phyloP scores from a whole-genome alignment of 1,140 invertebrate species.

The Philopotamus ludificatus region DNA sequence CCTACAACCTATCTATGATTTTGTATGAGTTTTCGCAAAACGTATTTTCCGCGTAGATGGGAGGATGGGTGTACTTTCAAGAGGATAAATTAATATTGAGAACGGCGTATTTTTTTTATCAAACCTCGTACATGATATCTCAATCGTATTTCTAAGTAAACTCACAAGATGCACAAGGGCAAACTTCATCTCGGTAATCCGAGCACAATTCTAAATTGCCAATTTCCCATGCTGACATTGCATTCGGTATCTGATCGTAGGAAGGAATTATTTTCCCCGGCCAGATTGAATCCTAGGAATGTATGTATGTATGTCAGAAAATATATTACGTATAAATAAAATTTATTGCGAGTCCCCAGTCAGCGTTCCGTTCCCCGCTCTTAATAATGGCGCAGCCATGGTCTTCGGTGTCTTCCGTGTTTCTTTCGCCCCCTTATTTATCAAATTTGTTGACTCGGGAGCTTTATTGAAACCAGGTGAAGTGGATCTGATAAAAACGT shows the following conservation, averaged over 20 bases:
- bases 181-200: slow-evolving; percentile 6
- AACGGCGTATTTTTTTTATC: not conserved
- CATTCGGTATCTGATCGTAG: not conserved
- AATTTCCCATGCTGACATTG: slow-evolving; percentile 20
- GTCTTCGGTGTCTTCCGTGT: not conserved
- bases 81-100: no score
- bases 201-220: slow-evolving; percentile 13
- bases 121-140: not conserved
- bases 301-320: not conserved
- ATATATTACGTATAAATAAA: not conserved
- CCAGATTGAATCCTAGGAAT: no score
- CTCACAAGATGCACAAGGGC: not conserved
- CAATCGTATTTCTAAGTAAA: no score
- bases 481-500: slow-evolving; percentile 33
- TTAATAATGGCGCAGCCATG: slow-evolving; percentile 1
- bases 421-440: slow-evolving; percentile 4
- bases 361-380: no score
- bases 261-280: slow-evolving; percentile 2
- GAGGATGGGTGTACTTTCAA: no score
- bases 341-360: no score
- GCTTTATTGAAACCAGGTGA: slow-evolving; percentile 11
- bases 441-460: slow-evolving; percentile 11
- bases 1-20: no score
- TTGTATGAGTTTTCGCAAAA: no score
- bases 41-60: no score